Evolutionary conservation across 2,113 vertebrate genomes (phyloP).

Genomic region (Uropsilus gracilis): DNA sequence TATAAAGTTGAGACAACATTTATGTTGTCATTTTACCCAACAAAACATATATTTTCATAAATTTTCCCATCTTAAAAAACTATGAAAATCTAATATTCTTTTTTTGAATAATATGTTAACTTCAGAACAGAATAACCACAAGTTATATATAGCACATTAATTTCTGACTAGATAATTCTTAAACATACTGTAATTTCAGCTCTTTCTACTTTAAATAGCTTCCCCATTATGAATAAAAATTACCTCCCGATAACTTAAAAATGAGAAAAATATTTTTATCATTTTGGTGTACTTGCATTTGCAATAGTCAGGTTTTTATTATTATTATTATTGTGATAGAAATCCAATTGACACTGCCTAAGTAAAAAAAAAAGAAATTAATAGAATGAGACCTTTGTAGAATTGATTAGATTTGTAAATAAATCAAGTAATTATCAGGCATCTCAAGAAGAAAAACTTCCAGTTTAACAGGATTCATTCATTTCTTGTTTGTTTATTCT

Average conservation of each 20-base stretch:
- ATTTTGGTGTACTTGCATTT: conserved; percentile 1
- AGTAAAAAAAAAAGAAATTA: not conserved
- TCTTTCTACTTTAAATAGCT: not conserved
- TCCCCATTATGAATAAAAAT: conserved; percentile 26
- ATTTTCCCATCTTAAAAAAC: not conserved
- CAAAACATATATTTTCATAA: not conserved
- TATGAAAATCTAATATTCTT: conserved; percentile 27
- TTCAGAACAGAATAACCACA: conserved; percentile 75
- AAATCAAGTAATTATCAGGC: not conserved
- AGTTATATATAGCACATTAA: conserved; percentile 59
- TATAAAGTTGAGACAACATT: not conserved
- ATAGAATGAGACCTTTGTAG: not conserved
- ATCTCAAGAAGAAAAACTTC: not conserved
- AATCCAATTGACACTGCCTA: not conserved
- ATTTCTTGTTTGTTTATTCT: not conserved
- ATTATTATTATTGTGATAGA: not conserved
- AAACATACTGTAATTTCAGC: not conserved
- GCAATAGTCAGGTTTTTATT: not conserved
- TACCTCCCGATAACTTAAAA: not conserved
- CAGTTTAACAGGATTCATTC: not conserved
- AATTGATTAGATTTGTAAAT: not conserved
- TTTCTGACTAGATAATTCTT: conserved; percentile 26
- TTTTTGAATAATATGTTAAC: conserved; percentile 60
- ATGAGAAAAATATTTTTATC: not conserved
- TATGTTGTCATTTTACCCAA: not conserved